phyloP scores from a whole-genome alignment of 1,140 invertebrate species.

The Diploscapter pachys region DNA sequence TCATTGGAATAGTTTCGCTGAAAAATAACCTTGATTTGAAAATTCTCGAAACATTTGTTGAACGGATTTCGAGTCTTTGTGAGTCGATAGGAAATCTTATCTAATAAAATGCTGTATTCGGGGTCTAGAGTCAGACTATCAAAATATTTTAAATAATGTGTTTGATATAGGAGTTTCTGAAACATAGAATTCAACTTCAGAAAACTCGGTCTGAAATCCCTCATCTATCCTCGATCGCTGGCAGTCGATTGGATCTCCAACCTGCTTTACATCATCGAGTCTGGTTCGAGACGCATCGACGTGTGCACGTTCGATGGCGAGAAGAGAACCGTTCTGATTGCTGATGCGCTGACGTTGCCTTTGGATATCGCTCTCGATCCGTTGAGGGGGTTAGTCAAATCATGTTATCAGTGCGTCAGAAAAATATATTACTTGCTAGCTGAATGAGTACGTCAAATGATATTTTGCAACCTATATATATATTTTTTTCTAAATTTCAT shows the following conservation, averaged over 20 bases:
- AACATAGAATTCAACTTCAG: slow-evolving; percentile 53
- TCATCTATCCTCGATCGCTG: slow-evolving; percentile 79
- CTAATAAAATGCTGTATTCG: too few species aligned
- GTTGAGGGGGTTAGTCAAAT: slow-evolving; percentile 69
- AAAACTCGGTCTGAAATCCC: slow-evolving; percentile 74
- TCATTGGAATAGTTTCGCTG: not conserved
- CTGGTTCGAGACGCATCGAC: slow-evolving; percentile 83
- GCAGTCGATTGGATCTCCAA: slow-evolving; percentile 95
- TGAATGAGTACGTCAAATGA: not conserved
- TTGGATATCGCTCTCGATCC: slow-evolving; percentile 87
- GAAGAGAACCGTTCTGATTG: slow-evolving; percentile 80
- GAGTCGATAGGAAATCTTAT: too few species aligned
- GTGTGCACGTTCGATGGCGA: slow-evolving; percentile 81
- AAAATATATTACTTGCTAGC: not conserved
- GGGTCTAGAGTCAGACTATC: too few species aligned
- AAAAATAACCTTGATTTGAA: too few species aligned
- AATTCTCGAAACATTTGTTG: too few species aligned
- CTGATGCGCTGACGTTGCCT: slow-evolving; percentile 83
- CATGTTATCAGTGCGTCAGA: not conserved
- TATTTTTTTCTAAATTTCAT: too few species aligned
- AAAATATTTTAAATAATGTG: too few species aligned
- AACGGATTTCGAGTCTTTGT: too few species aligned
- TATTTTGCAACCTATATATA: not conserved
- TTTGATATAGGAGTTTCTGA: too few species aligned
- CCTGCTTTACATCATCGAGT: slow-evolving; percentile 90